Evolutionary conservation across 2,113 vertebrate species (phyloP).

Genomic region (Labeo rohita): DNA sequence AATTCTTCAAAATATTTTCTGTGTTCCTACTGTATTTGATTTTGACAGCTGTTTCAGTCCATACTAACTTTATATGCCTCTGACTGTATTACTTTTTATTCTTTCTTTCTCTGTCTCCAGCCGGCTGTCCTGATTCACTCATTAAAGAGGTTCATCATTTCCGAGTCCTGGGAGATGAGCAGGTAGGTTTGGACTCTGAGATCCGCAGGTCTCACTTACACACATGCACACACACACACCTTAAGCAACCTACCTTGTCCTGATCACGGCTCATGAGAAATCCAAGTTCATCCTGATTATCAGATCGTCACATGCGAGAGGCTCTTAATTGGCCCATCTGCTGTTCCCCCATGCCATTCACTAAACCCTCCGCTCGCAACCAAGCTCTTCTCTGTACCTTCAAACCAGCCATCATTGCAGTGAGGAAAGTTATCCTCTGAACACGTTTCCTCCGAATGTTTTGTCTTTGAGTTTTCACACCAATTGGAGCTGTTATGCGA

Average conservation of each 20-base stretch:
- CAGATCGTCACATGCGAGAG: slow-evolving; percentile 69
- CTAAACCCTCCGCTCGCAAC: slow-evolving; percentile 30
- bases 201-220: neutral
- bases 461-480: slow-evolving; percentile 30
- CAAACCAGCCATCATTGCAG: neutral
- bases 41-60: neutral
- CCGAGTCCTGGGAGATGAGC: slow-evolving; percentile 86
- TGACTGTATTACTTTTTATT: neutral
- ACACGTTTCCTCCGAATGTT: neutral
- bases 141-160: slow-evolving; percentile 94
- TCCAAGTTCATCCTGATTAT: slow-evolving; percentile 59
- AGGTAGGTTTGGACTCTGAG: slow-evolving; percentile 78
- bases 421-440: neutral
- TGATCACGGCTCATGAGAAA: slow-evolving; percentile 47
- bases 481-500: slow-evolving; percentile 22
- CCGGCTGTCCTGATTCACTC: slow-evolving; percentile 85
- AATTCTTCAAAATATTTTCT: neutral
- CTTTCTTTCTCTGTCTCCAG: slow-evolving; percentile 63
- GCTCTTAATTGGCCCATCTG: slow-evolving; percentile 80
- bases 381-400: neutral
- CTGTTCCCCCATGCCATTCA: slow-evolving; percentile 61
- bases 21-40: neutral
- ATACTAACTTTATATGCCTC: neutral
- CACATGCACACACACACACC: neutral
- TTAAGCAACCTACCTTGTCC: slow-evolving; percentile 45